Evolutionary conservation across 2,888 invertebrate species (phyloP), one percentile per base, ranked within the genome.

Genomic region (Lithophane leautieri): DNA sequence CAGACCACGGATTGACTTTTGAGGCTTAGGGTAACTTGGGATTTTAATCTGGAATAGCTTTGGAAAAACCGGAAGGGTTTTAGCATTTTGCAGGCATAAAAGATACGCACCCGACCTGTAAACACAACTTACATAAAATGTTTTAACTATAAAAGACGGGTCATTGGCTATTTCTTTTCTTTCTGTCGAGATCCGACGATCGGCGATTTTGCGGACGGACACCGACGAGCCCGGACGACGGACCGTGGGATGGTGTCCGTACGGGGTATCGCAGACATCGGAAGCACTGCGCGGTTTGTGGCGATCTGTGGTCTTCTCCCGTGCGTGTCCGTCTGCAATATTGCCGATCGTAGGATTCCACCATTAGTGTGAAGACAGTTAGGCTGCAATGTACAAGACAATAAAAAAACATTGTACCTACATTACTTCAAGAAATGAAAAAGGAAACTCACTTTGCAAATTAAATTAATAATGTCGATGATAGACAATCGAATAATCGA

Each of bases 401-500:
- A 19, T 42, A 25, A 19, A 4, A 28, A 58, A 28, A 63, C 7
- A 25, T n/a, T 22, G 11, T 16, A 14, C n/a, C n/a, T n/a, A n/a
- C 9, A 16, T 12, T 52, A 77, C 73, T 74, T 25, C 11, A 11
- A 60, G n/a, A 56, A 77, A 56, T 52, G 2, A 44, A 47, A 61
- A 40, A 19, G 7, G 28, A 8, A n/a, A 52, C 28, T n/a, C n/a
- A 72, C 69, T 84, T 70, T 65, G 44, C 60, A 68, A 78, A 78
- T 73, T 47, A 65, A 82, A 78, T 75, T 60, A 65, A 54, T 73
- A 69, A 69, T 28, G 34, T 40, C 70, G 7, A 63, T 67, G 40
- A 62, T 25, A 47, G 50, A 70, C 44, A 78, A 76, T 73, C 54
- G 58, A 77, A 73, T 76, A 83, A 86, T 87, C 70, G 67, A 83